These are phyloP conservation scores for Anorthoa munda DNA, from an alignment of 2,888 invertebrate species.

Conservation along the genomic window DNA sequence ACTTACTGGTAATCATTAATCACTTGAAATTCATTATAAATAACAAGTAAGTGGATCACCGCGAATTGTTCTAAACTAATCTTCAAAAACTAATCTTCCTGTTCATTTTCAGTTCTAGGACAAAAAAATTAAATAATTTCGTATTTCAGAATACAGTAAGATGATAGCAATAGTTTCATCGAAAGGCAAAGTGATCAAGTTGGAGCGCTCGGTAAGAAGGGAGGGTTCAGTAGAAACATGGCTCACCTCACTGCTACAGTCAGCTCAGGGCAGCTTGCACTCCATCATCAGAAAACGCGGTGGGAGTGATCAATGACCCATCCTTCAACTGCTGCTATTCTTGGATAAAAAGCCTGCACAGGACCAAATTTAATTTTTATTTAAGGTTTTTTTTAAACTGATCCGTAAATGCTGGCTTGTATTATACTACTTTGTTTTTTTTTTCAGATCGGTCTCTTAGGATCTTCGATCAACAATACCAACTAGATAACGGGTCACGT, in stretches of 20 bases:
- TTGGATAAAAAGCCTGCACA: slow-evolving; percentile 98
- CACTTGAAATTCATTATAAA: too few relatives aligned
- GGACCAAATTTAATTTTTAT: slow-evolving; percentile 81
- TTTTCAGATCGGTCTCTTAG: slow-evolving; percentile 94
- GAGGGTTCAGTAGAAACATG: slow-evolving; percentile 99
- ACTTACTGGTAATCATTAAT: slow-evolving; percentile 89
- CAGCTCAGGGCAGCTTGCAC: slow-evolving; percentile 97
- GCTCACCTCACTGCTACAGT: slow-evolving; percentile 97
- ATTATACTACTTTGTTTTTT: too few relatives aligned
- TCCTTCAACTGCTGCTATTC: slow-evolving; percentile 96
- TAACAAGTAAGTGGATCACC: too few relatives aligned
- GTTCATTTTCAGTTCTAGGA: neutral
- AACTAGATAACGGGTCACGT: too few relatives aligned
- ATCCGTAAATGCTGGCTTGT: neutral
- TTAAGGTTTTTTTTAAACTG: neutral
- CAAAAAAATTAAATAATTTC: neutral
- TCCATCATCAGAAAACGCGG: slow-evolving; percentile 96
- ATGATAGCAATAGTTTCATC: slow-evolving; percentile 98
- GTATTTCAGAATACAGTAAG: slow-evolving; percentile 95
- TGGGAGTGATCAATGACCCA: slow-evolving; percentile 95
- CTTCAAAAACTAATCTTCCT: too few relatives aligned
- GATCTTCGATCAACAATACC: slow-evolving; percentile 73
- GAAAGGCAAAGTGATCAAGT: slow-evolving; percentile 97
- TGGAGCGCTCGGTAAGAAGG: slow-evolving; percentile 97
- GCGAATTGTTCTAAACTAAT: too few relatives aligned